phyloP scores from a whole-genome alignment of 37 sponge, comb jelly and placozoan species.

The Corticium candelabrum region DNA sequence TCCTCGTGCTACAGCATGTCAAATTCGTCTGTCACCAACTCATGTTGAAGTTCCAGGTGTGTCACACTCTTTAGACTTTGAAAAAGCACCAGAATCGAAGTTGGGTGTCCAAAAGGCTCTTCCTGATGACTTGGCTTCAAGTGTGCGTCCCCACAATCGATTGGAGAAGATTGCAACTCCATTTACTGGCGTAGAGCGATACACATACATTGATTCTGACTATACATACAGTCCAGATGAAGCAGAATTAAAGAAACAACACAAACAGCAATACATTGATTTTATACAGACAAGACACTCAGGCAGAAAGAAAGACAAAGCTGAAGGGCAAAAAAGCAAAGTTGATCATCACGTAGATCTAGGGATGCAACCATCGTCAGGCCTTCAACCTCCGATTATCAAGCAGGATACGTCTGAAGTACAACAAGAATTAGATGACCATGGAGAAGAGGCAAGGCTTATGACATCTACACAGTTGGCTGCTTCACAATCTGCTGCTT shows the following conservation, averaged over 20 bases:
- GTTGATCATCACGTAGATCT: slow-evolving; percentile 30
- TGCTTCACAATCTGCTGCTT: background rate
- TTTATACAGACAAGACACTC: slow-evolving; percentile 18
- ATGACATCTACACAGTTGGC: background rate
- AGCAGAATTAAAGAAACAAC: background rate
- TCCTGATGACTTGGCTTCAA: slow-evolving; percentile 37
- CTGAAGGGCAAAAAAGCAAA: background rate
- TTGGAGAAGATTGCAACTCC: slow-evolving; percentile 20
- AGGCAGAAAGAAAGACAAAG: background rate
- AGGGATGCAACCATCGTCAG: slow-evolving; percentile 44
- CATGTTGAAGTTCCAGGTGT: background rate
- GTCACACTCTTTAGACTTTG: background rate
- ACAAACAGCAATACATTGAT: slow-evolving; percentile 30
- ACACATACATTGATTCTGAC: slow-evolving; percentile 75
- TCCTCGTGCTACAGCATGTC: background rate
- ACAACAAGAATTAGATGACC: background rate
- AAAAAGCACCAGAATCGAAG: background rate
- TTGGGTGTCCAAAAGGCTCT: slow-evolving; percentile 7
- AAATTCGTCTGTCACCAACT: background rate
- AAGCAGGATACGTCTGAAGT: background rate
- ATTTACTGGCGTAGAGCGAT: slow-evolving; percentile 40
- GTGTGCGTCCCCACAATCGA: slow-evolving; percentile 52
- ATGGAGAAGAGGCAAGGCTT: background rate
- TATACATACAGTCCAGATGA: slow-evolving; percentile 40
- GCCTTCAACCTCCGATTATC: slow-evolving; percentile 40